Conservation (phyloP, 2,888 invertebrate genomes). For the Drosophila ezoana region DNA sequence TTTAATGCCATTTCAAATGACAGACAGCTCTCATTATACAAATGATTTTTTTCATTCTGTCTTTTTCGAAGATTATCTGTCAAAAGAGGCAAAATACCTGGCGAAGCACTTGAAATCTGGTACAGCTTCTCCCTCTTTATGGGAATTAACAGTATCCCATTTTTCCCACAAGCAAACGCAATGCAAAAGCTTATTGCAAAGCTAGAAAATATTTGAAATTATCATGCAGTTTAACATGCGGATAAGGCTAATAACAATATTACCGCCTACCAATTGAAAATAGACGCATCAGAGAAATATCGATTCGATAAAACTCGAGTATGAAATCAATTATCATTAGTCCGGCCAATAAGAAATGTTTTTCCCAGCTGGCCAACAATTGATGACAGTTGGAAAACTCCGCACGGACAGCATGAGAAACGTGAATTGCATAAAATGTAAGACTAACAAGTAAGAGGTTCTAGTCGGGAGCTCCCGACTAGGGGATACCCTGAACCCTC, state of each 20-base stretch:
- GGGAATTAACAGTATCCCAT: conserved; percentile 31
- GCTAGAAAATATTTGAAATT: conserved; percentile 10
- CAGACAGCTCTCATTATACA: conserved; percentile 37
- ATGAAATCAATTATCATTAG: conserved; percentile 68
- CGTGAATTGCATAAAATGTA: conserved; percentile 76
- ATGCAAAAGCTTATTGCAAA: background rate
- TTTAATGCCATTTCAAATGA: conserved; percentile 60
- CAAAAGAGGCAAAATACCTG: conserved; percentile 2
- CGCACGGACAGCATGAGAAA: conserved; percentile 38
- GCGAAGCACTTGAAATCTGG: conserved; percentile 15
- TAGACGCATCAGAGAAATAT: conserved; percentile 45
- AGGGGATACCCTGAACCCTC: too few species aligned
- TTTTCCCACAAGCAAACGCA: background rate
- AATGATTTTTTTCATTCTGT: conserved; percentile 20
- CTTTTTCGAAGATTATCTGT: conserved; percentile 9
- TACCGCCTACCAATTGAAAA: conserved; percentile 33
- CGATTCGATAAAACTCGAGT: conserved; percentile 56
- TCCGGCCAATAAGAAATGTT: conserved; percentile 12
- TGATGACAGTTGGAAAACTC: conserved; percentile 43
- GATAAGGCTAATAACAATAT: conserved; percentile 22
- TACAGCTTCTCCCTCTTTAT: conserved; percentile 24
- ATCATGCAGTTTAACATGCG: conserved; percentile 12
- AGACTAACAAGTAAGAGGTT: too few species aligned
- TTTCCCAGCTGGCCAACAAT: conserved; percentile 34
- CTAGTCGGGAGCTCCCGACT: too few species aligned